Evolutionary conservation across 2,888 invertebrate genomes (phyloP), one percentile per base, ranked within the genome.

Genomic region (Mythimna loreyi): DNA sequence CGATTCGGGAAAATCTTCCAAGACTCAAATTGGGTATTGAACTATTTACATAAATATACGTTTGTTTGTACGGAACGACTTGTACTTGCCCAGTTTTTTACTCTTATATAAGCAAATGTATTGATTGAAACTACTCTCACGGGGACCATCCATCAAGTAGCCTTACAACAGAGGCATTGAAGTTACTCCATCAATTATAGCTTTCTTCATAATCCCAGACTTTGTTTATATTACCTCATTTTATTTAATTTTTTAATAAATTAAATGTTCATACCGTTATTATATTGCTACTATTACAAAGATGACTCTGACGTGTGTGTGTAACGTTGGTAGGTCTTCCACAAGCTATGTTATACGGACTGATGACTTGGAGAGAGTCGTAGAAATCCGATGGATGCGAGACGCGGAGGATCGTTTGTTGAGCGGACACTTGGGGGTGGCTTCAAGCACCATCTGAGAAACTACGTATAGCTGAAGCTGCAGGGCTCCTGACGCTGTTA

Each of bases 141-240:
- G 57, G 23, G 71, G 23, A 45, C 19, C 28, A 72, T 73, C 52
- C 25, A 58, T 72, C 73, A 73, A 72, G 7, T 25, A 30, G 43
- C 45, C 36, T 50, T 47, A 47, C 36, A 58, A 21, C 25, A 25
- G 28, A 57, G 11, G 30, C n/a, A 52, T 57, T 55, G 40, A 55
- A 64, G 23, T 72, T 72, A 58, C 30, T 66, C 66, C 52, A 73
- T 72, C 65, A 73, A 58, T 58, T 53, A 40, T 52, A 25, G 43
- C 9, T 66, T 55, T 53, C 33, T 33, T 25, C 28, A 57, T 72
- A 47, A 73, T 73, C 30, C 30, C 25, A 47, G 11, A 19, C 5
- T 47, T 55, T 55, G 21, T n/a, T 19, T 28, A 1, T 16, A 19
- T 6, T 6, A 25, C 30, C 28, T 49, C n/a, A 69, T 33, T 16